Evolutionary conservation across 1,140 invertebrate species (phyloP), one percentile per base, ranked within the genome.

Genomic region (Adoxophyes honmai): DNA sequence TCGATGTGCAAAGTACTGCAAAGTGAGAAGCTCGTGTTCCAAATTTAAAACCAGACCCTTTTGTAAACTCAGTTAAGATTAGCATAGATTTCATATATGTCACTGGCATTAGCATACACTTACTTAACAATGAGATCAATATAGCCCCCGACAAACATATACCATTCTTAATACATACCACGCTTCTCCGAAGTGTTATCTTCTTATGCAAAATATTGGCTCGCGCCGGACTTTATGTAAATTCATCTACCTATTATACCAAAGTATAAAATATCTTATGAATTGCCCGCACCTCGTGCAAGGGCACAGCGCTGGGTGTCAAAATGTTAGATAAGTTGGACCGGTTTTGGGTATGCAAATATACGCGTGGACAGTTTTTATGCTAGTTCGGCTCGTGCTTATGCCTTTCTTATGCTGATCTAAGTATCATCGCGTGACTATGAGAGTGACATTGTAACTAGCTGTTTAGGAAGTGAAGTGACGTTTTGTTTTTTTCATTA

Each of bases 131-230:
- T 51, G 13, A 42, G 59, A 66, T 55, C 59, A 72, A 68, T 66
- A 64, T 65, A 56, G 42, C 42, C 11, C 35, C 42, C 64, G 57
- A 61, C 55, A 62, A 33, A 62, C 34, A 61, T 61, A 60, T 65
- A 54, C 57, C 48, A 44, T 55, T 66, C 52, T 70, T 64, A 73
- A 68, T 72, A 59, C 59, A 64, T 59, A 56, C 60, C 63, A 68
- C 61, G 66, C 68, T 68, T 75, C 78, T 61, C 70, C 78, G 76
- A 80, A 81, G 60, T 66, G 70, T 74, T 83, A 85, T 85, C 77
- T 78, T 75, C 75, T 81, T 85, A 88, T 88, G 83, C 80, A 88
- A 86, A 84, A 84, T 79, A 80, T 86, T 75, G 73, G 80, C 74
- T 82, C 80, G 85, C 85, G 85, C 78, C 67, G 70, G 77, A 85